Evolutionary conservation across 2,113 vertebrate genomes (phyloP).

Genomic region (Zosterops hypoxanthus): DNA sequence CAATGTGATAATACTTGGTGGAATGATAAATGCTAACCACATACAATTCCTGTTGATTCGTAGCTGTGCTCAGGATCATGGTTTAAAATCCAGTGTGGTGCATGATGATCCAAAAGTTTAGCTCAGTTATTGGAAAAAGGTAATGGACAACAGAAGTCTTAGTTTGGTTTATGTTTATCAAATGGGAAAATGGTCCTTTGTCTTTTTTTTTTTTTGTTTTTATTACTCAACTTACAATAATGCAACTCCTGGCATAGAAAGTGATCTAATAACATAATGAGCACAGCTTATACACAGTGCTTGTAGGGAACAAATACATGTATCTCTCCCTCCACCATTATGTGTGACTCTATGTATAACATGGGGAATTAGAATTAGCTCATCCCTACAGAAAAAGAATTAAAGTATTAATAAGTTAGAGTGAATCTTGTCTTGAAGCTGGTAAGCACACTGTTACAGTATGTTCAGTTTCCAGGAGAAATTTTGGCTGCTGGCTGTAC

Average conservation of each 20-base stretch:
- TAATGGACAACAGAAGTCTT: not conserved
- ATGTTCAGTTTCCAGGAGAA: not conserved
- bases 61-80: not conserved
- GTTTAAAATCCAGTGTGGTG: not conserved
- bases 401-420: not conserved
- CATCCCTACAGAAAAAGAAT: not conserved
- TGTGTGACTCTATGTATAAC: not conserved
- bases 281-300: not conserved
- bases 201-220: not conserved
- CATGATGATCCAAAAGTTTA: not conserved
- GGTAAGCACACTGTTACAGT: not conserved
- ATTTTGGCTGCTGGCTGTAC: not conserved
- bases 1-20: not conserved
- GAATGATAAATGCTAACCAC: not conserved
- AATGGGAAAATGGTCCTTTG: not conserved
- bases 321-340: not conserved
- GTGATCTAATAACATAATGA: not conserved
- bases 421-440: not conserved
- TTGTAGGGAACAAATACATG: not conserved
- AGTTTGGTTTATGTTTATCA: not conserved
- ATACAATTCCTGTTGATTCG: not conserved
- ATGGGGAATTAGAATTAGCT: not conserved
- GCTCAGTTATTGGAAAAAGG: not conserved
- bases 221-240: not conserved
- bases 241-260: not conserved